Evolutionary conservation across 2,113 vertebrate species (phyloP).

Genomic region (Pelvicachromis taeniatus): DNA sequence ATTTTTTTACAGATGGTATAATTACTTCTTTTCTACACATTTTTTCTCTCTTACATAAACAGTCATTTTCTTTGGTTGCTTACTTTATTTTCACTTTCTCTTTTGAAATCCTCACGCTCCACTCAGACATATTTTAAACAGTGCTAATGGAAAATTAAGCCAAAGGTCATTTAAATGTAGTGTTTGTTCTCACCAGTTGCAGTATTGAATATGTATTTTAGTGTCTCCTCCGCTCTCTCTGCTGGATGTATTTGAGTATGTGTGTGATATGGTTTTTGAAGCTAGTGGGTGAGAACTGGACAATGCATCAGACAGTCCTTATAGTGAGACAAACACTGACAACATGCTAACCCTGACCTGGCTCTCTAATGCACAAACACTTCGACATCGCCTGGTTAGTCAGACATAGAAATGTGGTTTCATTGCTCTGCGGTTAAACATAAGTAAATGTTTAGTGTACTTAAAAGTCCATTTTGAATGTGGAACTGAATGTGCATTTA

Average conservation of each 20-base stretch:
- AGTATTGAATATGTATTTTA: slow-evolving; percentile 21
- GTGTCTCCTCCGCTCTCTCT: not conserved
- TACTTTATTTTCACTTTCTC: not conserved
- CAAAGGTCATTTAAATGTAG: slow-evolving; percentile 40
- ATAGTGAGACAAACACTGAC: slow-evolving; percentile 25
- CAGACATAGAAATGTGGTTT: not conserved
- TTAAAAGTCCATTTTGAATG: not conserved
- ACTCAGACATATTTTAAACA: slow-evolving; percentile 24
- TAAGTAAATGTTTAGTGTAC: not conserved
- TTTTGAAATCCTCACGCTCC: slow-evolving; percentile 17
- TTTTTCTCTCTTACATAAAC: not conserved
- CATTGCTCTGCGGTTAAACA: not conserved
- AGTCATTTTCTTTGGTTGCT: not conserved
- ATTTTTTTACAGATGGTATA: not conserved
- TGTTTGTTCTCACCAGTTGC: slow-evolving; percentile 23
- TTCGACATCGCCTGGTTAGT: not conserved
- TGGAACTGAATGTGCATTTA: not conserved
- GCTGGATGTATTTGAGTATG: not conserved
- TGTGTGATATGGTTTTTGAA: slow-evolving; percentile 12
- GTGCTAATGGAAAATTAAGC: slow-evolving; percentile 59
- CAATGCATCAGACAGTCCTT: slow-evolving; percentile 42
- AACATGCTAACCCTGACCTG: slow-evolving; percentile 10
- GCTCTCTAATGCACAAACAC: slow-evolving; percentile 30
- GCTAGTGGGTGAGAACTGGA: slow-evolving; percentile 41
- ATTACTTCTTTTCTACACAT: not conserved